Evolutionary conservation across 2,113 vertebrate species (phyloP).

Genomic region (Oncorhynchus gorbuscha): DNA sequence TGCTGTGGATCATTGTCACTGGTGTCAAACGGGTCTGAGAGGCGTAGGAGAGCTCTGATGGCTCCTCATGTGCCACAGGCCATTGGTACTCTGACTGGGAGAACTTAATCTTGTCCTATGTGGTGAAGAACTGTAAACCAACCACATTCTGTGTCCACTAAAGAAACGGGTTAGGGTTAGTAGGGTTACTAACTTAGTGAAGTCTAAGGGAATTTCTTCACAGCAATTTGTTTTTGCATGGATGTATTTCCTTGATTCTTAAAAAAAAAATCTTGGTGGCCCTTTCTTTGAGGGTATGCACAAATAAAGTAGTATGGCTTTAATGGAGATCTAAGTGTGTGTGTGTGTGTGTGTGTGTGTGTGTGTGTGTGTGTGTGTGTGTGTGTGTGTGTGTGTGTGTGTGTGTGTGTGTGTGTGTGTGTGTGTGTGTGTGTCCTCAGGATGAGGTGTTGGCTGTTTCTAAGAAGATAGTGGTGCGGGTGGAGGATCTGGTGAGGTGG

Average conservation of each 20-base stretch:
- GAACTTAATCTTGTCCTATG: neutral
- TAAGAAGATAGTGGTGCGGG: slow-evolving; percentile 75
- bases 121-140: too few relatives aligned
- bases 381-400: slow-evolving; percentile 1
- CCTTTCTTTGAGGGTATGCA: too few relatives aligned
- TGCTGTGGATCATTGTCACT: neutral
- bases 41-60: too few relatives aligned
- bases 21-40: neutral
- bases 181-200: too few relatives aligned
- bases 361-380: neutral
- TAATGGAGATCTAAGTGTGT: neutral
- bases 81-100: neutral
- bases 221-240: too few relatives aligned
- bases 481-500: slow-evolving; percentile 78
- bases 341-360: neutral
- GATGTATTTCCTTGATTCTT: too few relatives aligned
- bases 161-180: too few relatives aligned
- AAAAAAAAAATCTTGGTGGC: too few relatives aligned
- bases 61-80: neutral
- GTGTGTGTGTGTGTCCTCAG: slow-evolving; percentile 43
- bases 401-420: slow-evolving; percentile 3
- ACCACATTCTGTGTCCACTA: too few relatives aligned
- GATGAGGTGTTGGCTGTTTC: slow-evolving; percentile 79
- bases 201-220: too few relatives aligned
- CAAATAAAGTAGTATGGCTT: too few relatives aligned